Evolutionary conservation across 2,888 invertebrate species (phyloP).

Genomic region (Perdita meconis): DNA sequence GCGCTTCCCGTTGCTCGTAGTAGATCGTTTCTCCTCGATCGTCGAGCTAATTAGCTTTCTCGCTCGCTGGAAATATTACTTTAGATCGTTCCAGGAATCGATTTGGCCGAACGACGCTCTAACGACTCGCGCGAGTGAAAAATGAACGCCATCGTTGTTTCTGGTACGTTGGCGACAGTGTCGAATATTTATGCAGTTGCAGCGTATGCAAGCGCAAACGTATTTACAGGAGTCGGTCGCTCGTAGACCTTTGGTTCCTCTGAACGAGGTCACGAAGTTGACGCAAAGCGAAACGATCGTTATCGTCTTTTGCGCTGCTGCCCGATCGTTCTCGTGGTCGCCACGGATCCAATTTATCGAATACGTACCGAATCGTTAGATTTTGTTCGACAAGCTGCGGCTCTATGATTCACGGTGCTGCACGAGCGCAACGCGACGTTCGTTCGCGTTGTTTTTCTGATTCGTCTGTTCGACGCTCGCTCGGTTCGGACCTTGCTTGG

Average conservation of each 20-base stretch:
- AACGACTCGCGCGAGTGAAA: background rate
- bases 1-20: too few species aligned
- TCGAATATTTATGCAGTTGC: background rate
- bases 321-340: background rate
- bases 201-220: background rate
- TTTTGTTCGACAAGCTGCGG: constrained; percentile 1
- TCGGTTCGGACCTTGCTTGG: too few species aligned
- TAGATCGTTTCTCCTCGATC: too few species aligned
- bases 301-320: background rate
- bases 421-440: constrained; percentile 17
- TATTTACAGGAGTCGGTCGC: background rate
- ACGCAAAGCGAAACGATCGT: background rate
- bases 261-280: background rate
- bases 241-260: background rate
- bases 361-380: background rate
- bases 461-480: constrained; percentile 1
- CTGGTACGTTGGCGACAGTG: background rate
- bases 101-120: background rate
- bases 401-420: constrained; percentile 34
- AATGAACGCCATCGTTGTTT: background rate
- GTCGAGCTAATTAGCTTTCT: too few species aligned
- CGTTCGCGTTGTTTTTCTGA: constrained; percentile 26
- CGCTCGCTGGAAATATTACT: too few species aligned
- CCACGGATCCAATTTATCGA: background rate
- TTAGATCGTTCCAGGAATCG: too few species aligned